Evolutionary conservation across 35 echinoderm and acorn worm species (phyloP), one percentile per base, ranked within the genome.

Genomic region (Patiria miniata): DNA sequence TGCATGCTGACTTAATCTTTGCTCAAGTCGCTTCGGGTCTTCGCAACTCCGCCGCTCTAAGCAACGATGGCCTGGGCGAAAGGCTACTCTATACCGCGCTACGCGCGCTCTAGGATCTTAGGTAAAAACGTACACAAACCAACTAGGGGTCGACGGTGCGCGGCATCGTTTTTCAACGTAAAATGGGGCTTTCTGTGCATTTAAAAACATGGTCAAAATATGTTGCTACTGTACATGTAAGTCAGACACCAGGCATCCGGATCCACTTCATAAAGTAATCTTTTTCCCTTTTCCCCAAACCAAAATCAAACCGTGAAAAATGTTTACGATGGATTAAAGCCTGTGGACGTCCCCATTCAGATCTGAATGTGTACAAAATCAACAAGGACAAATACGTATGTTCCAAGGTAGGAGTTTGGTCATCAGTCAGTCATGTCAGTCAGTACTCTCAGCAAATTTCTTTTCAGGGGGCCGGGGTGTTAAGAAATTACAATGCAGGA

Each of bases 241-340:
- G 23, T 82, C 79, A 22, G 79, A 82, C 79, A 51, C 79, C 28
- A 82, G 79, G 40, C 44, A 82, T 82, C 79, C 79, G 44, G 79
- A 80, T 9, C 78, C 1, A 19, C 36, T 80, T 36, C 17, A 39
- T 51, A 32, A 53, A 53, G 40, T 82, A 1, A 0, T 50, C 1
- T 47, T 82, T 82, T 51, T 51, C 52, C 39, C 40, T 14, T 82
- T n/a, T 82, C 50, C 79, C 79, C 18, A 82, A 82, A 32, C 79
- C 79, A 2, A 82, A 82, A 53, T 82, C 79, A 44, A 44, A 82
- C 26, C 79, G 15, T 32, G 79, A 82, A 18, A 82, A 82, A 51
- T 82, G 79, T 53, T 51, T 82, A 15, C 17, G 79, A 50, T 82
- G 79, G 79, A 82, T 82, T 82, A 53, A 82, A 82, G 79, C 47